Conservation (phyloP, 2,797 vertebrate genomes). For the Clarias pachynema region DNA sequence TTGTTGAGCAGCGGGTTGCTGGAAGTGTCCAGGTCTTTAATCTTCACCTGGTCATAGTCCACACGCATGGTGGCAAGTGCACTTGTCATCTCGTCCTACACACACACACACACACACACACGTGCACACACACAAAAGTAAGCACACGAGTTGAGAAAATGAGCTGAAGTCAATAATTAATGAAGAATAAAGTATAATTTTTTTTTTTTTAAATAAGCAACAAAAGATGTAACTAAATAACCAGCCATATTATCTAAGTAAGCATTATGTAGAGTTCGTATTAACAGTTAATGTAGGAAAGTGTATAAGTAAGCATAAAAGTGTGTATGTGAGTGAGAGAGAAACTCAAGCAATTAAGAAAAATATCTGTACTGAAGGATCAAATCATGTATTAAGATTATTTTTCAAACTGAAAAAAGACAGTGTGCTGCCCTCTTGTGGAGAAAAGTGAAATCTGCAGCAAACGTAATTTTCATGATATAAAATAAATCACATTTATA, state of each 20-base stretch:
- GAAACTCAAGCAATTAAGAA: not conserved
- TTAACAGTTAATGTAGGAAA: not conserved
- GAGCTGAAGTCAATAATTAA: not conserved
- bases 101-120: constrained; percentile 20
- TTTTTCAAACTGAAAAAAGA: not conserved
- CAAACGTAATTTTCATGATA: not conserved
- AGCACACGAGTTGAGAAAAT: not conserved
- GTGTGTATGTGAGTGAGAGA: not conserved
- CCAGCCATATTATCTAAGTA: too few species aligned
- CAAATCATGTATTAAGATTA: not conserved
- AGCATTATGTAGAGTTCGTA: not conserved
- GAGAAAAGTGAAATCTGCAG: not conserved
- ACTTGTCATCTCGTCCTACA: constrained; percentile 96
- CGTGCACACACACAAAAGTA: not conserved
- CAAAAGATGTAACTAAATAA: not conserved
- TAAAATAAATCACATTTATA: not conserved
- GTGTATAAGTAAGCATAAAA: not conserved
- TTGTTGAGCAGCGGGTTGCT: constrained; percentile 96
- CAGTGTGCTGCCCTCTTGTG: constrained; percentile 37
- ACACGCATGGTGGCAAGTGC: constrained; percentile 97
- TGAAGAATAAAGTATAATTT: not conserved
- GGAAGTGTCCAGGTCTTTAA: constrained; percentile 95
- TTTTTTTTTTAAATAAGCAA: too few species aligned
- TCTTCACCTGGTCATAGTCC: constrained; percentile 98
- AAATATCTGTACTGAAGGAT: not conserved